Base-by-base conservation (phyloP, 1,140 invertebrate species). In the Caenorhabditis inopinata region DNA sequence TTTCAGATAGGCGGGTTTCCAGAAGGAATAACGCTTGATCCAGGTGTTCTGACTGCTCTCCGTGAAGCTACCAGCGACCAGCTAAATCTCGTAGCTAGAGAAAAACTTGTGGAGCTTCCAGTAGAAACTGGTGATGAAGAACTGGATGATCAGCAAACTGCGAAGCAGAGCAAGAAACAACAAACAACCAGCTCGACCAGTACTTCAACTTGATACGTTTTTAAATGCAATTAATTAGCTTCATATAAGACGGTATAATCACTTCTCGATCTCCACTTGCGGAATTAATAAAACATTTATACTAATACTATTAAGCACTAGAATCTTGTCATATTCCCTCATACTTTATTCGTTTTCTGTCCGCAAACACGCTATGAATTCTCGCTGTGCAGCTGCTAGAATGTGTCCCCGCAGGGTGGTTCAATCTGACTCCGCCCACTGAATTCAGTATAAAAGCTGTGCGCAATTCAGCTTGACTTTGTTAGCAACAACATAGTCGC, bases 391-490 rank as follows among this genome's bases (percentile, higher is more conserved):
- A 16, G 12, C 32, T 1, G 35, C 32, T 9, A 9, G 32, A 6
- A 42, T 68, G 58, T 68, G 58, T 68, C 58, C 58, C 58, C 32
- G 32, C 58, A 68, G 58, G 58, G 58, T 68, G 58, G 58, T 68
- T 68, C 14, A 21, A 38, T 21, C n/a, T 68, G 58, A 21, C 58
- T 68, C 58, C 58, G n/a, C 58, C 58, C 58, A 42, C 7, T 38
- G 9, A 12, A 1, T 16, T 14, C 3, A 35, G n/a, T 58, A 58
- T 58, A 58, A 16, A 58, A 58, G 53, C 53, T 0, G 16, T 0
- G 11, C 0, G 11, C 9, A 18, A n/a, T 32, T 25, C 2, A 25
- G 53, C 18, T 58, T 14, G 14, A 42, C 14, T 42, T 14, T 68
- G 11, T 58, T 18, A 4, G n/a, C 14, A 6, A 1, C 51, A 58